Conservation (phyloP, 2,888 invertebrate species). For the Heliconius ethilla region DNA sequence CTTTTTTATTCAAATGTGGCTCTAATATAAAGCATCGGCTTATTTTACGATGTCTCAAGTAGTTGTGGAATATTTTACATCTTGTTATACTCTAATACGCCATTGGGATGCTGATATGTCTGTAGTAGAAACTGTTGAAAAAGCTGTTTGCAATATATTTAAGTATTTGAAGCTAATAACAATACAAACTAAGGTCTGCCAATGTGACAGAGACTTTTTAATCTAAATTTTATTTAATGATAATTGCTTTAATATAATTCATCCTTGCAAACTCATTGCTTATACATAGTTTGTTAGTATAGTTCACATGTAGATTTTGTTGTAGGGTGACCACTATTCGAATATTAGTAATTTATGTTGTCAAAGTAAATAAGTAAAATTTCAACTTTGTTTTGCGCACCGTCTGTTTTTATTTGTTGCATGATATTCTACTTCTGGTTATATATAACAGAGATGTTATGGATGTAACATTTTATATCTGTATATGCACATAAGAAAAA, state of each 20-base stretch:
- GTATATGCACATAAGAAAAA: neutral
- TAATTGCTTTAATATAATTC: neutral
- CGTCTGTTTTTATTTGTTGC: conserved; percentile 27
- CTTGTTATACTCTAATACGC: conserved; percentile 16
- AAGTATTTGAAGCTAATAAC: neutral
- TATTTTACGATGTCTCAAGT: conserved; percentile 13
- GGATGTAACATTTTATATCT: neutral
- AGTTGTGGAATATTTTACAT: conserved; percentile 9
- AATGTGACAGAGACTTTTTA: conserved; percentile 5
- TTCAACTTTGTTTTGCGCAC: neutral
- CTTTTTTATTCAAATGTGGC: conserved; percentile 38
- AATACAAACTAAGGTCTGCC: neutral
- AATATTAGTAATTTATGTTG: conserved; percentile 32
- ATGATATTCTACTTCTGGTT: conserved; percentile 18
- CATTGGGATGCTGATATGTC: conserved; percentile 16
- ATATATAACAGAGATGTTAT: neutral
- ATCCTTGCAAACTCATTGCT: conserved; percentile 4
- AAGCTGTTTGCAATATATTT: neutral
- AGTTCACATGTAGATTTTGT: neutral
- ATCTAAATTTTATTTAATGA: neutral
- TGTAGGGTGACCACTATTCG: conserved; percentile 24
- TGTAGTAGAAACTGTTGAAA: neutral
- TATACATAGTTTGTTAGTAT: conserved; percentile 10
- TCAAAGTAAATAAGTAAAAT: conserved; percentile 1
- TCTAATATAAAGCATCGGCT: conserved; percentile 31